Percentiles rank a stretch among this genome's conserved stretches.
Evolutionary conservation across 2,113 vertebrate species (phyloP).

Genomic region (Coracopsis vasa): DNA sequence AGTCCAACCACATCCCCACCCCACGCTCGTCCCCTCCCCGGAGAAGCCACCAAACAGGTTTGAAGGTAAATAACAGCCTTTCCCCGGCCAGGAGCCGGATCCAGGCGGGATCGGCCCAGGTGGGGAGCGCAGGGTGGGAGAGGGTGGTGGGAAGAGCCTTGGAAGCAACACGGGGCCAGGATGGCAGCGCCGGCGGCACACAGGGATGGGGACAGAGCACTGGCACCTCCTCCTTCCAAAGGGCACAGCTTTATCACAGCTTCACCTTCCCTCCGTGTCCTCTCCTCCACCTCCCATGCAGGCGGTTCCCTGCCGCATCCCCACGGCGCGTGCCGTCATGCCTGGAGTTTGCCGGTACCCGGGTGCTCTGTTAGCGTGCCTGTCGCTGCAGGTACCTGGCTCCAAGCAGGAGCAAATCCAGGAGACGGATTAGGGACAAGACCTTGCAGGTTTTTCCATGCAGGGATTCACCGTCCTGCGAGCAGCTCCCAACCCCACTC

Average conservation of each 20-base stretch:
- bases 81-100: slow-evolving; percentile 15
- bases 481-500: neutral
- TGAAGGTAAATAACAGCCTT: slow-evolving; percentile 55
- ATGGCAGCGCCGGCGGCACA: accelerated
- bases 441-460: slow-evolving; percentile 26
- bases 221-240: neutral
- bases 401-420: neutral
- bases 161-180: accelerated
- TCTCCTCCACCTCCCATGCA: neutral
- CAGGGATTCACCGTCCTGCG: neutral
- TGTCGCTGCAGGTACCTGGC: slow-evolving; percentile 31
- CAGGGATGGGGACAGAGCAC: accelerated
- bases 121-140: neutral
- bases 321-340: neutral
- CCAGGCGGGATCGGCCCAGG: neutral
- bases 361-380: neutral
- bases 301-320: neutral
- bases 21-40: neutral
- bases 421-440: slow-evolving; percentile 43
- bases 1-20: neutral
- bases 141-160: neutral
- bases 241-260: neutral
- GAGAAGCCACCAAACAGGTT: slow-evolving; percentile 66
- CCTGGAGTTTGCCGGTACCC: neutral
- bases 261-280: neutral